Evolutionary conservation across 2,113 vertebrate species (phyloP).

Genomic region (Eublepharis macularius): DNA sequence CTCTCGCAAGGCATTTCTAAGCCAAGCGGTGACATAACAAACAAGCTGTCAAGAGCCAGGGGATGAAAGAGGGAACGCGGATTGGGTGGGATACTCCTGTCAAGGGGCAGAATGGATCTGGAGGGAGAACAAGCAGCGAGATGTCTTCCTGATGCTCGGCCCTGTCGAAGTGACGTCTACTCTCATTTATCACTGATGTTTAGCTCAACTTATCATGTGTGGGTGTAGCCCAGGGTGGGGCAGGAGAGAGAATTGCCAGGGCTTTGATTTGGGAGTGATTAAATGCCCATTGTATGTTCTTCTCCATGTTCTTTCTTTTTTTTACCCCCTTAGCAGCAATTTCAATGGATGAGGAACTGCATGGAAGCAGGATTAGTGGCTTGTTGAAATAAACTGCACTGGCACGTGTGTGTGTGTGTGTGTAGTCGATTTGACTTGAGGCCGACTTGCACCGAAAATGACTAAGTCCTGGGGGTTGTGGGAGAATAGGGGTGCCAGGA

Average conservation of each 20-base stretch:
- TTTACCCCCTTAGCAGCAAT: background rate
- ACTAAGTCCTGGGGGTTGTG: no score
- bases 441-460: background rate
- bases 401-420: background rate
- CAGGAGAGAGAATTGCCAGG: background rate
- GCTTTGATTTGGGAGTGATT: background rate
- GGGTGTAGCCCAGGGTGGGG: no score
- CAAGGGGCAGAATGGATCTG: background rate
- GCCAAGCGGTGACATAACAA: conserved; percentile 42
- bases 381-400: background rate
- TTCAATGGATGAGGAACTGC: background rate
- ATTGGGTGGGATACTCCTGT: conserved; percentile 22
- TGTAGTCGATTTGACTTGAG: background rate
- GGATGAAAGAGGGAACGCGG: conserved; percentile 28
- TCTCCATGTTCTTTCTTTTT: background rate
- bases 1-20: conserved; percentile 36
- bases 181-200: background rate
- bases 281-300: background rate
- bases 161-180: background rate
- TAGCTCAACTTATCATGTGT: background rate
- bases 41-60: conserved; percentile 43
- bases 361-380: background rate
- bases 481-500: no score
- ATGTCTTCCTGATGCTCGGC: background rate
- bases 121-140: background rate